These are phyloP conservation scores for Brachypalpus laphriformis DNA, from an alignment of 2,888 invertebrate genomes.

Conservation along the genomic window DNA sequence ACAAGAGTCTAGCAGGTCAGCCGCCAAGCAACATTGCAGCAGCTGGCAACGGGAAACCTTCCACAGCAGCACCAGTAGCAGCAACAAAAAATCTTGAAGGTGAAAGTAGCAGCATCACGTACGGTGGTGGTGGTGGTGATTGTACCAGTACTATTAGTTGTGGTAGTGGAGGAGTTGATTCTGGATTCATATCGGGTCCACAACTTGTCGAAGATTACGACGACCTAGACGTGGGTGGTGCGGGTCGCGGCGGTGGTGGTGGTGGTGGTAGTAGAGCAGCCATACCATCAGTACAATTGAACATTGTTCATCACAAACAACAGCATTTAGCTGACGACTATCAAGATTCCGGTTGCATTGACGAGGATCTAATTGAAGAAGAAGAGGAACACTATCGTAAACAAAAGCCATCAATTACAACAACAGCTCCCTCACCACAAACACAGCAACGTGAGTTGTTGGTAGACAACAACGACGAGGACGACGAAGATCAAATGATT, in stretches of 20 bases:
- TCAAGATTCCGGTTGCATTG: constrained; percentile 78
- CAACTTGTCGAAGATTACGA: constrained; percentile 77
- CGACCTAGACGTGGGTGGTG: constrained; percentile 67
- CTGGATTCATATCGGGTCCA: constrained; percentile 83
- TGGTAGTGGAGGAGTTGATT: constrained; percentile 79
- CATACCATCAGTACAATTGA: constrained; percentile 59
- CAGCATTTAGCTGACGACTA: constrained; percentile 50
- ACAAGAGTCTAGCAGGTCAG: constrained; percentile 27
- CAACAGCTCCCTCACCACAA: constrained; percentile 72
- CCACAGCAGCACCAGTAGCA: constrained; percentile 15
- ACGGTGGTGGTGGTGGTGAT: constrained; percentile 52
- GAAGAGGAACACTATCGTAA: constrained; percentile 61
- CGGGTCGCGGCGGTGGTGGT: constrained; percentile 30
- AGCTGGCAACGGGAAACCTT: constrained; percentile 55
- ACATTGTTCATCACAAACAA: constrained; percentile 42
- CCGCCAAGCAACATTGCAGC: constrained; percentile 47
- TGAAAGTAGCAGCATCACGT: constrained; percentile 49
- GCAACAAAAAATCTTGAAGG: constrained; percentile 40
- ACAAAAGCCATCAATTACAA: constrained; percentile 48
- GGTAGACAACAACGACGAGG: constrained; percentile 36
- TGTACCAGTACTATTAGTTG: constrained; percentile 38
- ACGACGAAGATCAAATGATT: constrained; percentile 82
- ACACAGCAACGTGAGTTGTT: constrained; percentile 48
- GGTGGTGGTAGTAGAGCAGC: constrained; percentile 20
- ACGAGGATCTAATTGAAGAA: constrained; percentile 74